phyloP scores from a whole-genome alignment of 2,888 invertebrate species.

The Synergus laeviventris region DNA sequence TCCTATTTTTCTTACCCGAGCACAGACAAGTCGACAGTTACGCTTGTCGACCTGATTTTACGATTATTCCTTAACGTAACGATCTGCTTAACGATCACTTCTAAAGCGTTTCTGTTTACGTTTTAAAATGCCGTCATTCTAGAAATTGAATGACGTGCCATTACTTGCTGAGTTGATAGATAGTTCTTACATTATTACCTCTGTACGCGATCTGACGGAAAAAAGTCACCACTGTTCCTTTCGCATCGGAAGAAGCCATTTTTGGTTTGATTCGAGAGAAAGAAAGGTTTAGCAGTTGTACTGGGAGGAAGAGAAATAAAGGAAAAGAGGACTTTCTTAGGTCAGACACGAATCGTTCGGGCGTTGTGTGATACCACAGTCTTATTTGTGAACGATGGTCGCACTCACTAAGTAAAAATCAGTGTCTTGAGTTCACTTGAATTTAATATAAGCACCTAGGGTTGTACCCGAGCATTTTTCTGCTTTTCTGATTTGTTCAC shows the following conservation, averaged over 20 bases:
- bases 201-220: constrained; percentile 7
- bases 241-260: constrained; percentile 33
- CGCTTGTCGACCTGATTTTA: constrained; percentile 21
- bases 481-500: constrained; percentile 51
- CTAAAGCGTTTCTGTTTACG: constrained; percentile 32
- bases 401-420: constrained; percentile 29
- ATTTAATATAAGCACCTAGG: constrained; percentile 36
- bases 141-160: constrained; percentile 6
- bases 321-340: constrained; percentile 14
- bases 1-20: background rate
- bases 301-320: constrained; percentile 19
- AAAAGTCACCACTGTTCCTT: constrained; percentile 29
- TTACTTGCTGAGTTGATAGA: constrained; percentile 15
- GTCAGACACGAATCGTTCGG: constrained; percentile 5
- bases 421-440: background rate
- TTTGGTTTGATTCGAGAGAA: constrained; percentile 13
- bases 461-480: constrained; percentile 61
- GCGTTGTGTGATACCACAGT: constrained; percentile 1
- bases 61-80: constrained; percentile 31
- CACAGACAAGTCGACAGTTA: constrained; percentile 15
- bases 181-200: constrained; percentile 9
- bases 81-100: constrained; percentile 28
- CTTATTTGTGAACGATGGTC: constrained; percentile 8
- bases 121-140: constrained; percentile 1
- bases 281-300: constrained; percentile 10